Base-by-base conservation (phyloP, 2,888 invertebrate species). In the Scaptomyza parva region DNA sequence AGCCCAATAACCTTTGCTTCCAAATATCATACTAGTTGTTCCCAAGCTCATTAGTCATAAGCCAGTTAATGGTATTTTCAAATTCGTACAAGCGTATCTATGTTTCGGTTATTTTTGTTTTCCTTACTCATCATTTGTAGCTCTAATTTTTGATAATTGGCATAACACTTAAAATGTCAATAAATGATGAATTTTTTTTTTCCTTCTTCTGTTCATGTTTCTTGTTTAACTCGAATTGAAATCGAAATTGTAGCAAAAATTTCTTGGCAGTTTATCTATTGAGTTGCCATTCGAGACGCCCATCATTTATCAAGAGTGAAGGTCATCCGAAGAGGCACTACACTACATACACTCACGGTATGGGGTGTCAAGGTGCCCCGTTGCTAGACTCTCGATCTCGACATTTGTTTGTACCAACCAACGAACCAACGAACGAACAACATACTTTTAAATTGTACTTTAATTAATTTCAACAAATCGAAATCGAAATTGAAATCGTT, bases 231-330 rank as follows among this genome's bases (percentile, higher is more conserved):
- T 72, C 60, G 69, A 72, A 72, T 79, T 63, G 61, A 78, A 64
- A 77, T 71, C 71, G 67, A 81, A 85, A 81, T 72, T 81, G 82
- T 81, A 81, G 78, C 85, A 72, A 80, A 80, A 79, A 75, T 80
- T 80, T 70, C 55, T 63, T 39, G 53, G 14, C 37, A n/a, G 24
- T 69, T 65, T 64, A 35, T 55, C 61, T 64, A 54, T 39, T 58
- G 37, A 45, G 67, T 43, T 39, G 54, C 37, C 54, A 70, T 70
- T 70, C 71, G 72, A 59, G 59, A 18, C 71, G 63, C 64, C 66
- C 54, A 64, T 71, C 80, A 85, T 81, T 81, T 75, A 80, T 80
- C 84, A 71, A 43, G 60, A 62, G 22, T 63, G 84, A 77, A 79
- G 84, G 81, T 70, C 78, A 70, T 12, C 11, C 20, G 40, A 48